Conservation (phyloP, 2,797 vertebrate species). For the Tarsius wallacei region DNA sequence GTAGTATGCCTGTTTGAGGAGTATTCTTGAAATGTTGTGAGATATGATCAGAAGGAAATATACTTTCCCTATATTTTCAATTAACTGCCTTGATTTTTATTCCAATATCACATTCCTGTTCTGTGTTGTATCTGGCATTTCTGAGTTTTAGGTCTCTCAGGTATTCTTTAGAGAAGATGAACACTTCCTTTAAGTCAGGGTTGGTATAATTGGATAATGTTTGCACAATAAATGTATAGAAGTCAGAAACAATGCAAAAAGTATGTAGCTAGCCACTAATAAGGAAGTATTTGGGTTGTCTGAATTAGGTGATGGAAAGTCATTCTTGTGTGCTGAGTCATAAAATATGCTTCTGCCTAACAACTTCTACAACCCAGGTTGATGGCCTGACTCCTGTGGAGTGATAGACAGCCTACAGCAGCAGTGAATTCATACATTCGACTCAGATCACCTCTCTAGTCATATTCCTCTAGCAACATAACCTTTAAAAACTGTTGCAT, state of each 20-base stretch:
- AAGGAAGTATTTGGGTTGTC: neutral
- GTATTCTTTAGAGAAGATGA: neutral
- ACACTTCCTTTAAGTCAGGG: conserved; percentile 10
- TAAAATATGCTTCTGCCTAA: neutral
- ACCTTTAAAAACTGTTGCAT: neutral
- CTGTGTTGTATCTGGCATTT: conserved; percentile 24
- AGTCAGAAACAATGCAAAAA: conserved; percentile 44
- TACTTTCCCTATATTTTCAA: conserved; percentile 7
- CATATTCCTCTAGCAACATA: neutral
- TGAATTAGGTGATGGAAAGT: conserved; percentile 10
- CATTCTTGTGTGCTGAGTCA: neutral
- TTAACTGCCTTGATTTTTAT: neutral
- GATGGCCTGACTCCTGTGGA: neutral
- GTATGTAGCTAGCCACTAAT: neutral
- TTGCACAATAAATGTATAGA: neutral
- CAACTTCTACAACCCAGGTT: neutral
- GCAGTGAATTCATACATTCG: neutral
- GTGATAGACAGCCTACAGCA: neutral
- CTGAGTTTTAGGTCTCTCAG: neutral
- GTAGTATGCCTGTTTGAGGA: neutral
- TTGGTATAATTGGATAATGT: neutral
- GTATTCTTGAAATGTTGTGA: neutral
- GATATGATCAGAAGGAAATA: neutral
- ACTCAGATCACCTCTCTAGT: neutral
- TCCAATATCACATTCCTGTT: neutral